Percentiles rank a stretch among this genome's conserved stretches.
These are phyloP conservation scores for Beaufortia kweichowensis DNA, from an alignment of 2,113 vertebrate species.

Conservation along the genomic window DNA sequence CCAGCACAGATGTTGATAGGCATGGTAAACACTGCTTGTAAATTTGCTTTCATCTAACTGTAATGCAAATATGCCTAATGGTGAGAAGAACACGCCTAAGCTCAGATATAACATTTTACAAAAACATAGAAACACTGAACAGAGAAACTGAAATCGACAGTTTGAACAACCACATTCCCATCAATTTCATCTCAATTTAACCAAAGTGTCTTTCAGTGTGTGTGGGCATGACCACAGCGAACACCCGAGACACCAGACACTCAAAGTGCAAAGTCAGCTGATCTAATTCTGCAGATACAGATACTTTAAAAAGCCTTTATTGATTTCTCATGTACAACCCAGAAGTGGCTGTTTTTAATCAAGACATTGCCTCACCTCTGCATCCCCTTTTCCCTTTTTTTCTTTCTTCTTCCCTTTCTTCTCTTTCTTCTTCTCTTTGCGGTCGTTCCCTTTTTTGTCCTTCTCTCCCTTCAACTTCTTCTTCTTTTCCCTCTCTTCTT, in stretches of 20 bases:
- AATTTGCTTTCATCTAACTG: conserved; percentile 29
- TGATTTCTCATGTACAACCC: conserved; percentile 26
- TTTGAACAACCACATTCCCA: background rate
- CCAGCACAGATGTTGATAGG: background rate
- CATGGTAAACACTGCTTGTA: background rate
- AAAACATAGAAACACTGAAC: conserved; percentile 2
- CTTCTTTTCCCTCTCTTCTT: conserved; percentile 68
- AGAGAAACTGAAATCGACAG: conserved; percentile 5
- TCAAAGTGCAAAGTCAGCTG: background rate
- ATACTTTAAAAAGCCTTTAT: conserved; percentile 10
- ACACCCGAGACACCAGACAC: background rate
- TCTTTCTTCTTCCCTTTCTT: conserved; percentile 62
- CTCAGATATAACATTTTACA: background rate
- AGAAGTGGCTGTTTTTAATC: background rate
- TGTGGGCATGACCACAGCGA: conserved; percentile 33
- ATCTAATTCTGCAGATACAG: conserved; percentile 17
- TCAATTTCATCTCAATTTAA: conserved; percentile 28
- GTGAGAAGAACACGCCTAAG: background rate
- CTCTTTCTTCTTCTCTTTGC: conserved; percentile 47
- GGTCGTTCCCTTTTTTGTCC: conserved; percentile 50
- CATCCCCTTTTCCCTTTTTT: conserved; percentile 47
- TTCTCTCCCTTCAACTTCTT: conserved; percentile 62
- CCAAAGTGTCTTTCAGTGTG: background rate
- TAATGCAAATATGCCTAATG: background rate
- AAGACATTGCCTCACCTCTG: conserved; percentile 44